Evolutionary conservation across 1,140 invertebrate genomes (phyloP).

Genomic region (Drosophila eugracilis): DNA sequence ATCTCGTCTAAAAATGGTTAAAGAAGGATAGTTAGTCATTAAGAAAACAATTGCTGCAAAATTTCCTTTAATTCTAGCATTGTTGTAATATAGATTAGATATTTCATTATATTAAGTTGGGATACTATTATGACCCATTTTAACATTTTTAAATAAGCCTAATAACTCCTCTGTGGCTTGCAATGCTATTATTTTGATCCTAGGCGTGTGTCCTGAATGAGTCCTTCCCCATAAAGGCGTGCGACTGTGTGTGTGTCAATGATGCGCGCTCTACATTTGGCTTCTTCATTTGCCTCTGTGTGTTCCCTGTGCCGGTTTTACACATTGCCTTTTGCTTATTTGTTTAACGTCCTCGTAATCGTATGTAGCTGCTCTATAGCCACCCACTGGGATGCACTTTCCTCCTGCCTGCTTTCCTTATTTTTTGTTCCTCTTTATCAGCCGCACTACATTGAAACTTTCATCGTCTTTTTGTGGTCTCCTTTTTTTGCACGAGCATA

Average conservation of each 20-base stretch:
- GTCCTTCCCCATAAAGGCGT: slow-evolving; percentile 17
- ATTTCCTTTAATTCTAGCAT: too few species aligned
- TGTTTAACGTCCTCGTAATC: slow-evolving; percentile 69
- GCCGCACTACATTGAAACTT: slow-evolving; percentile 45
- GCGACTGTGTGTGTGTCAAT: slow-evolving; percentile 45
- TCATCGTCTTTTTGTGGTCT: slow-evolving; percentile 47
- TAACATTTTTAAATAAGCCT: not conserved
- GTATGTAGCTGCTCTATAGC: slow-evolving; percentile 40
- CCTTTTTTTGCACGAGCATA: slow-evolving; percentile 48
- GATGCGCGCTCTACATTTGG: slow-evolving; percentile 64
- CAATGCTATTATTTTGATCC: slow-evolving; percentile 5
- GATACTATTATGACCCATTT: not conserved
- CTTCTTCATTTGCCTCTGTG: slow-evolving; percentile 66
- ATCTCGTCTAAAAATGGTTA: too few species aligned
- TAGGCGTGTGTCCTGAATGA: slow-evolving; percentile 26
- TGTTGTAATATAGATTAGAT: too few species aligned
- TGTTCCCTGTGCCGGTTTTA: slow-evolving; percentile 59
- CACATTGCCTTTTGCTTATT: slow-evolving; percentile 62
- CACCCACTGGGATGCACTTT: slow-evolving; percentile 49
- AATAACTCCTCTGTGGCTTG: not conserved
- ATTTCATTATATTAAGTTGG: too few species aligned
- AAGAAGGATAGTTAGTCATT: too few species aligned
- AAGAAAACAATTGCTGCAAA: too few species aligned
- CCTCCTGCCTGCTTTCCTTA: not conserved
- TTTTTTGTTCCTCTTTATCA: slow-evolving; percentile 33